Evolutionary conservation across 2,797 vertebrate genomes (phyloP), one percentile per base, ranked within the genome.

Genomic region (Sebastiscus albofasciatus): DNA sequence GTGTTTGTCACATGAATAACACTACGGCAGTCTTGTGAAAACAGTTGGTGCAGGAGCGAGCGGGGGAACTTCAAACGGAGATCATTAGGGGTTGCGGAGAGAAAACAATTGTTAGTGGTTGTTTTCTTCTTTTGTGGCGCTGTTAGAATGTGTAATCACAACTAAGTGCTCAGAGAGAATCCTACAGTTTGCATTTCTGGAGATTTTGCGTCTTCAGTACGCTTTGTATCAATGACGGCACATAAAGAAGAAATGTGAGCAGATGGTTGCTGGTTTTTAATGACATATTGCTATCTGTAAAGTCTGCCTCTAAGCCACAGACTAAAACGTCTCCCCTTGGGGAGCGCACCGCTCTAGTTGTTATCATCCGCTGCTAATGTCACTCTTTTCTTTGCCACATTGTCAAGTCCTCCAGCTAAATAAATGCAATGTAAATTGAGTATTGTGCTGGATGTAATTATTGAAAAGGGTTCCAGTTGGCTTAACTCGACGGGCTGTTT

Each of bases 271-370:
- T 90, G 90, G 82, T 92, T 94, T 94, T 94, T 93, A 92, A 94
- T 92, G 93, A 92, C 91, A 94, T 93, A 93, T 94, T 93, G 89
- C 92, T 93, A 83, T 94, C 91, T 91, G 87, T 87, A 91, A 87
- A 91, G 90, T 89, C 90, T 89, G 81, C 83, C 91, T 90, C 84
- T 87, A 87, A 93, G 92, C 89, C 89, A 72, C 82, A 85, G 90
- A 90, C 86, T 87, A 87, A 92, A 92, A 86, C 83, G 67, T 89
- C 85, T 89, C 83, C 87, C 90, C 83, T 84, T 76, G 83, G 89
- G 90, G 82, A 86, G 69, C 34, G 67, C 79, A 81, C 75, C 66
- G 83, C 90, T 92, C 90, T 82, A 88, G 90, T 92, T 93, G 89
- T 92, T 90, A 92, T 93, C 90, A 93, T 92, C 72, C 77, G 54